Evolutionary conservation across 2,888 invertebrate genomes (phyloP).

Genomic region (Isoperla grammatica): DNA sequence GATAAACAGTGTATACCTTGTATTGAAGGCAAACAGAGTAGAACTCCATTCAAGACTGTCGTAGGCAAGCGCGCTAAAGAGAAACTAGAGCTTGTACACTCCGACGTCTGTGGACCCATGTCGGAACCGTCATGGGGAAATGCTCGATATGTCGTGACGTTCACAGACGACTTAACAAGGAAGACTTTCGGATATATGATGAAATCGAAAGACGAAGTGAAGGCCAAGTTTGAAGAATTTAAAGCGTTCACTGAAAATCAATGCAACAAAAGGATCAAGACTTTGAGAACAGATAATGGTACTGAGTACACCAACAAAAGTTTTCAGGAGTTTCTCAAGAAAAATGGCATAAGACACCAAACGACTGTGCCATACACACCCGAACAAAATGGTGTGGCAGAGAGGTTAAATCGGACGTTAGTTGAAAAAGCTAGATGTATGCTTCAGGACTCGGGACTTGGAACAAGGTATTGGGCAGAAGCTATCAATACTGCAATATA

Average conservation of each 20-base stretch:
- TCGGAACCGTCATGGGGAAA: slow-evolving; percentile 24
- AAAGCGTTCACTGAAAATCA: slow-evolving; percentile 36
- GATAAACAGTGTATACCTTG: slow-evolving; percentile 24
- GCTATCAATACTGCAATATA: slow-evolving; percentile 29
- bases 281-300: slow-evolving; percentile 38
- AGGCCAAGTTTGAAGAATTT: slow-evolving; percentile 34
- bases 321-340: slow-evolving; percentile 32
- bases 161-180: slow-evolving; percentile 39
- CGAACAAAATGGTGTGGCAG: slow-evolving; percentile 39
- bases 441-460: neutral
- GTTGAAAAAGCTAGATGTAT: slow-evolving; percentile 31
- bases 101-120: too few relatives aligned
- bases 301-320: slow-evolving; percentile 16
- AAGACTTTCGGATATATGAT: slow-evolving; percentile 36
- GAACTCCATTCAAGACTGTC: slow-evolving; percentile 26
- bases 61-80: too few relatives aligned
- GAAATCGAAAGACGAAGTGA: slow-evolving; percentile 36
- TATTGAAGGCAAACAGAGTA: slow-evolving; percentile 36
- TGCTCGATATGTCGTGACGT: slow-evolving; percentile 39
- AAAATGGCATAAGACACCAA: slow-evolving; percentile 37
- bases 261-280: slow-evolving; percentile 33
- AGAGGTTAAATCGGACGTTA: too few relatives aligned
- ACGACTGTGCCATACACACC: slow-evolving; percentile 37
- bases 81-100: too few relatives aligned
- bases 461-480: slow-evolving; percentile 30